phyloP scores from a whole-genome alignment of 1,140 invertebrate genomes.

The Brachionus paranguensis region DNA sequence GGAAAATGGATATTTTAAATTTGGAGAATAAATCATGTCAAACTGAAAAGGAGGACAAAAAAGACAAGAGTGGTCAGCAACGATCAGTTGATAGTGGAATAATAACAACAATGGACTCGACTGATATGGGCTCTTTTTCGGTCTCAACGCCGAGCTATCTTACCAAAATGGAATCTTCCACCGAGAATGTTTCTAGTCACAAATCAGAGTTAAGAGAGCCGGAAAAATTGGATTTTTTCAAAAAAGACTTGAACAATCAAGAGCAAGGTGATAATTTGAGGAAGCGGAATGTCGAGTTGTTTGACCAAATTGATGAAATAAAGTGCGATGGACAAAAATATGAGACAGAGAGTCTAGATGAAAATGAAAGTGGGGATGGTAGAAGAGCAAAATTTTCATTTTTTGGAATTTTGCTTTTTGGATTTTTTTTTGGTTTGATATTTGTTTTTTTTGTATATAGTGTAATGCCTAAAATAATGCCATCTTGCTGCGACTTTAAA shows the following conservation, averaged over 20 bases:
- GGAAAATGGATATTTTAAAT: neutral
- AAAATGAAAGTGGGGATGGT: neutral
- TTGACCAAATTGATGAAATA: neutral
- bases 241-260: neutral
- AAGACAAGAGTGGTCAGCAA: neutral
- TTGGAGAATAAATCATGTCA: neutral
- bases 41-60: neutral
- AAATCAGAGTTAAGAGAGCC: neutral
- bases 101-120: neutral
- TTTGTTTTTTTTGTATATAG: slow-evolving; percentile 23
- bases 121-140: neutral
- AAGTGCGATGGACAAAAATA: neutral
- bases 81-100: neutral
- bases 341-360: neutral
- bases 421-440: slow-evolving; percentile 2
- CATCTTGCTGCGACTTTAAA: slow-evolving; percentile 10
- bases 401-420: neutral
- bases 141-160: neutral
- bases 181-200: slow-evolving; percentile 2
- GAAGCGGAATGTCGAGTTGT: neutral
- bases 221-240: neutral
- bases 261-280: neutral
- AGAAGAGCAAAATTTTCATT: neutral
- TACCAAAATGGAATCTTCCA: neutral
- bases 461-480: slow-evolving; percentile 24